Conservation (phyloP, 2,113 vertebrate genomes). For the Leucosticte australis region DNA sequence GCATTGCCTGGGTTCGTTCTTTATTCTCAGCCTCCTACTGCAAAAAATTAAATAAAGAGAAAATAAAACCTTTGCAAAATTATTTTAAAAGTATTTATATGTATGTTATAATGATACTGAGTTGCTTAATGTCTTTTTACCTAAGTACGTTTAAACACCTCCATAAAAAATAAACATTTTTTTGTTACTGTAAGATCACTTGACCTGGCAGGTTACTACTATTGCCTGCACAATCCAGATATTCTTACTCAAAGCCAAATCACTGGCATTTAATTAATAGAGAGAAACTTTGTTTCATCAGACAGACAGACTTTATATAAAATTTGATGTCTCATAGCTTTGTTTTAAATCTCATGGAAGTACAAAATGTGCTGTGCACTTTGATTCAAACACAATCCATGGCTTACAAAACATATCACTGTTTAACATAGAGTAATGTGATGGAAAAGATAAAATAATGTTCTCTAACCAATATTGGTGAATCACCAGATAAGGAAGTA, state of each 20-base stretch:
- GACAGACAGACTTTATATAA: background rate
- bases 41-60: background rate
- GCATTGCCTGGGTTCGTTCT: background rate
- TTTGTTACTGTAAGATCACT: background rate
- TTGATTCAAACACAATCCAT: background rate
- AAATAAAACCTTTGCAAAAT: background rate
- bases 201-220: background rate
- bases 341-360: background rate
- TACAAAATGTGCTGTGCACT: background rate
- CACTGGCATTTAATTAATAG: background rate
- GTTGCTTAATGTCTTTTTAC: background rate
- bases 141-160: background rate
- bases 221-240: background rate
- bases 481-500: background rate
- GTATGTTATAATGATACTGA: background rate
- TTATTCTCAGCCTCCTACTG: background rate
- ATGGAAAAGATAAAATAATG: slow-evolving; percentile 20
- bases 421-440: background rate
- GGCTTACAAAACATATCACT: background rate
- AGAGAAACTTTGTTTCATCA: background rate
- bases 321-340: background rate
- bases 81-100: background rate
- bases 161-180: background rate
- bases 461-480: background rate
- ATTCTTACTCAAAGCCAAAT: background rate